Conservation (phyloP, 2,113 vertebrate species). For the Astatotilapia flaviijosephi region DNA sequence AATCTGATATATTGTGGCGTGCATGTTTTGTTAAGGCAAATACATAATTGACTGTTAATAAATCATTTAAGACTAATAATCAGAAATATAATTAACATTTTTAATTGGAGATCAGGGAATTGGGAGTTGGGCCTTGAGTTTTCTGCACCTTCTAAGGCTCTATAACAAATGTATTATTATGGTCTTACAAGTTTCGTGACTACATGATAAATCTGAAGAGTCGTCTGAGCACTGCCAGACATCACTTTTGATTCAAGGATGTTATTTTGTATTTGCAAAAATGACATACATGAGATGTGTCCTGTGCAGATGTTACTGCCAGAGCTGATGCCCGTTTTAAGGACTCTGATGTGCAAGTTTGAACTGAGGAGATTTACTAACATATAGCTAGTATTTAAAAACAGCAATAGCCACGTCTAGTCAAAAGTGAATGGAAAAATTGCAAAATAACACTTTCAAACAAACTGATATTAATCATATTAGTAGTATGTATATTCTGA, state of each 20-base stretch:
- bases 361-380: conserved; percentile 6
- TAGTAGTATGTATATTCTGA: background rate
- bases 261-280: conserved; percentile 32
- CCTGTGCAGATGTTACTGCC: conserved; percentile 11
- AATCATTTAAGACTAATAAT: background rate
- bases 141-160: background rate
- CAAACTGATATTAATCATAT: background rate
- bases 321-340: background rate
- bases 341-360: conserved; percentile 24
- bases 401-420: background rate
- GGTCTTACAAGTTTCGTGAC: conserved; percentile 13
- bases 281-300: conserved; percentile 33
- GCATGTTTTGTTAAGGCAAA: background rate
- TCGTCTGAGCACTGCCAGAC: conserved; percentile 30
- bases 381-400: conserved; percentile 2
- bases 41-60: background rate
- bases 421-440: background rate
- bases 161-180: background rate
- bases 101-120: background rate
- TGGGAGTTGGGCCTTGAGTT: background rate
- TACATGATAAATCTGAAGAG: conserved; percentile 16
- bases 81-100: background rate
- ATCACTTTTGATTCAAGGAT: conserved; percentile 20
- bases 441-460: background rate
- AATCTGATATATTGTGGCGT: background rate